Evolutionary conservation across 2,888 invertebrate genomes (phyloP).

Genomic region (Drosophila eohydei): DNA sequence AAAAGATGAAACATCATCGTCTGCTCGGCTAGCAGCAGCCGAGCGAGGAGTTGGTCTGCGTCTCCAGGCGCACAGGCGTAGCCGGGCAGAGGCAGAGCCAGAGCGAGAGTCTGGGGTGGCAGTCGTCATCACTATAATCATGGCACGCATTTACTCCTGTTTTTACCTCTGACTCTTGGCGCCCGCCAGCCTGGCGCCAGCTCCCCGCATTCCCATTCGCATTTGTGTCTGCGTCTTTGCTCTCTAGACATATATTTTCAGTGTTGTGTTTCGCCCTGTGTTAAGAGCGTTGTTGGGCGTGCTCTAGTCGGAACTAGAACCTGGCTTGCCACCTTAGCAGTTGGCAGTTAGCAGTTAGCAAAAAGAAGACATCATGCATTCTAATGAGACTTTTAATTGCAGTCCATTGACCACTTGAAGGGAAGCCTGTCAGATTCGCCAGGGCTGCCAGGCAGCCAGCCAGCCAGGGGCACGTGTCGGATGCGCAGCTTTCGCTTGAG

Average conservation of each 20-base stretch:
- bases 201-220: constrained; percentile 7
- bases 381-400: constrained; percentile 78
- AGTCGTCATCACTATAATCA: constrained; percentile 84
- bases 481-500: constrained; percentile 72
- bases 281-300: constrained; percentile 16
- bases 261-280: constrained; percentile 45
- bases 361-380: constrained; percentile 76
- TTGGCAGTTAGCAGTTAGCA: constrained; percentile 2
- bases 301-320: constrained; percentile 12
- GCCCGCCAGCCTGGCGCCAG: constrained; percentile 83
- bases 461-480: constrained; percentile 68
- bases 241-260: constrained; percentile 54
- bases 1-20: constrained; percentile 82
- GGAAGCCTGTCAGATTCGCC: constrained; percentile 55
- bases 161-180: constrained; percentile 84
- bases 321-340: constrained; percentile 36
- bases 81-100: background rate
- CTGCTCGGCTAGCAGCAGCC: constrained; percentile 45
- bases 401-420: constrained; percentile 75
- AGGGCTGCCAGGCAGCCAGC: constrained; percentile 34
- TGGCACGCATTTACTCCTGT: constrained; percentile 84
- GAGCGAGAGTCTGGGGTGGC: constrained; percentile 61
- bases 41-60: background rate
- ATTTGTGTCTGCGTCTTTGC: constrained; percentile 42
- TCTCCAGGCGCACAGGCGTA: constrained; percentile 25